Evolutionary conservation across 2,888 invertebrate genomes (phyloP).

Genomic region (Beris morrisii): DNA sequence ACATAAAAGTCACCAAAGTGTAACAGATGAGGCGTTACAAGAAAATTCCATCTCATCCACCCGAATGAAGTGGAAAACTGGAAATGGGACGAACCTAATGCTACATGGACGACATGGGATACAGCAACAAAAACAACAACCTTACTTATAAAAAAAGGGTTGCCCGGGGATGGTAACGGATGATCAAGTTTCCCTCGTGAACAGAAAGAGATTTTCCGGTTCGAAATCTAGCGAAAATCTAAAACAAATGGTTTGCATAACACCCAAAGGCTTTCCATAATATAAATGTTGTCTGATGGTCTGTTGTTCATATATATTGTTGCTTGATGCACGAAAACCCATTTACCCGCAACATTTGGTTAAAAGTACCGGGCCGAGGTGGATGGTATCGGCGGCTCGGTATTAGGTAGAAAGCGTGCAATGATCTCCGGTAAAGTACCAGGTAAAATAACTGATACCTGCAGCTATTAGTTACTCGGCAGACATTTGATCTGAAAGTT

Average conservation of each 20-base stretch:
- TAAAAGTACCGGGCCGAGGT: too few species aligned
- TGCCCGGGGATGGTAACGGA: conserved; percentile 21
- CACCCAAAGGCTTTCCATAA: conserved; percentile 11
- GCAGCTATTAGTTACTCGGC: too few species aligned
- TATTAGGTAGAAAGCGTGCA: too few species aligned
- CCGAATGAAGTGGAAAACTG: not conserved
- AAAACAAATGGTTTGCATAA: conserved; percentile 31
- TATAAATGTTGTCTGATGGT: conserved; percentile 8
- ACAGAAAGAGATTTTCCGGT: conserved; percentile 23
- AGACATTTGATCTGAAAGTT: too few species aligned
- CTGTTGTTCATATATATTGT: too few species aligned
- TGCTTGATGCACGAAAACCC: too few species aligned
- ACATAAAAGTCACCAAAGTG: conserved; percentile 29
- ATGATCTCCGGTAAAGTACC: too few species aligned
- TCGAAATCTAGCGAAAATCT: conserved; percentile 18
- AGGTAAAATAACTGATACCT: too few species aligned
- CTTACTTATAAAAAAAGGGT: conserved; percentile 14
- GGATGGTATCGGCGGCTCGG: too few species aligned
- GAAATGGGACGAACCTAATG: conserved; percentile 6
- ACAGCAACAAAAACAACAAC: not conserved
- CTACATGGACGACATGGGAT: not conserved
- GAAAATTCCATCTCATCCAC: conserved; percentile 19
- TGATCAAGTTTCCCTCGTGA: conserved; percentile 22
- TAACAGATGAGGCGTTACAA: conserved; percentile 24
- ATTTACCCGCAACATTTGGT: too few species aligned